Conservation (phyloP, 64 coral and sea anemone genomes). For the Stichodactyla helianthus region DNA sequence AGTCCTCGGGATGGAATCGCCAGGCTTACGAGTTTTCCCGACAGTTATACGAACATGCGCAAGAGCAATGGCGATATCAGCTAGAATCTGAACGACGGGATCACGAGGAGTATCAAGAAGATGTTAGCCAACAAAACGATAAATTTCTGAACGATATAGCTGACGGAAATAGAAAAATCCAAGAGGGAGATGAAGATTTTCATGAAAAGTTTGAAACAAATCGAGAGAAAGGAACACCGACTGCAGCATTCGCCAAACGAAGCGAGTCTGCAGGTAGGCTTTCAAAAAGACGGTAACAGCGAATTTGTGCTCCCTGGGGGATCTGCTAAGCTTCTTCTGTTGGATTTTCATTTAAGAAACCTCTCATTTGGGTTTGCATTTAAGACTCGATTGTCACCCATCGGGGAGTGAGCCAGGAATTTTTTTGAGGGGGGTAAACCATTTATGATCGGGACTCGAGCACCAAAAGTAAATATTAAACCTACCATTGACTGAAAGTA, state of each 20-base stretch:
- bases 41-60: neutral
- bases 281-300: neutral
- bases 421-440: too few species aligned
- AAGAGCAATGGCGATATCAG: conserved; percentile 4
- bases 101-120: conserved; percentile 3
- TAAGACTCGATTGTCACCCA: too few species aligned
- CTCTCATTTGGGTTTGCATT: too few species aligned
- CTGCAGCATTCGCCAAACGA: neutral
- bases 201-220: conserved; percentile 6
- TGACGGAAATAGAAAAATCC: conserved; percentile 6
- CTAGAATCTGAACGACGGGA: conserved; percentile 8
- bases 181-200: conserved; percentile 8
- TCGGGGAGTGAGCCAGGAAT: too few species aligned
- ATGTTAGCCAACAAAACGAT: neutral
- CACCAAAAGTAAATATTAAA: too few species aligned
- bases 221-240: conserved; percentile 13
- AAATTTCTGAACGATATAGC: neutral
- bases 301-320: too few species aligned
- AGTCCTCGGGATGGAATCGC: conserved; percentile 11
- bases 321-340: too few species aligned
- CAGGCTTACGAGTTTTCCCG: neutral
- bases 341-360: too few species aligned
- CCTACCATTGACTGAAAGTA: too few species aligned
- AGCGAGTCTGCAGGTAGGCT: neutral
- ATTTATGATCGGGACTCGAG: too few species aligned